Percentiles rank a stretch among this genome's conserved stretches.
phyloP scores from a whole-genome alignment of 2,797 vertebrate species.

The Chanos chanos region DNA sequence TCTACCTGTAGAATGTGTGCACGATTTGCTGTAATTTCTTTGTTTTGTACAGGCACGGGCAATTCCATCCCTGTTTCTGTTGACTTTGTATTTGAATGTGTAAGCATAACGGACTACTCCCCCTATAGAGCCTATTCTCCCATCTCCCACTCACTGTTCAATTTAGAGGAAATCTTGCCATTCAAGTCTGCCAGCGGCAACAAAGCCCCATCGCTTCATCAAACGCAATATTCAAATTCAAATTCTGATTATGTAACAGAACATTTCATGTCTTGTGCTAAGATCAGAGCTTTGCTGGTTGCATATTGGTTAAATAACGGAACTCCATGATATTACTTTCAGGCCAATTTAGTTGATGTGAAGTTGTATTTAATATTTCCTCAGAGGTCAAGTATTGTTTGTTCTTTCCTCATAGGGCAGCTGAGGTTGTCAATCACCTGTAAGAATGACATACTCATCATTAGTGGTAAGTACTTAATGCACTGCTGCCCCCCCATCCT shows the following conservation, averaged over 20 bases:
- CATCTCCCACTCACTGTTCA: too few species aligned
- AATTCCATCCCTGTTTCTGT: too few species aligned
- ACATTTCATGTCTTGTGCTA: not conserved
- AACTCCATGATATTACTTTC: not conserved
- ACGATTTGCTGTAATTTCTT: too few species aligned
- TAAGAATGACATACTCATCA: conserved; percentile 52
- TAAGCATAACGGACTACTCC: too few species aligned
- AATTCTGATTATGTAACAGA: conserved; percentile 12
- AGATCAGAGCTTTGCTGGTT: not conserved
- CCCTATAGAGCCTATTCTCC: too few species aligned
- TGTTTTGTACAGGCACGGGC: too few species aligned
- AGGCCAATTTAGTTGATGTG: not conserved
- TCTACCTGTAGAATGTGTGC: too few species aligned
- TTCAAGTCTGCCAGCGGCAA: too few species aligned
- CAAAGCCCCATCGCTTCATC: too few species aligned
- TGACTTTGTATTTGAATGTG: too few species aligned
- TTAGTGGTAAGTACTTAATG: conserved; percentile 61
- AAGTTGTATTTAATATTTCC: not conserved
- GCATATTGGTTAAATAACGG: not conserved
- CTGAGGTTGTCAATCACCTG: conserved; percentile 63
- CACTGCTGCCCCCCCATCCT: not conserved
- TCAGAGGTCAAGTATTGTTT: not conserved
- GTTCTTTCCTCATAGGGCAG: conserved; percentile 55
- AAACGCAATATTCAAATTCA: conserved; percentile 4
- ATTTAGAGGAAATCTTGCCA: too few species aligned